Evolutionary conservation across 1,140 invertebrate species (phyloP), one percentile per base, ranked within the genome.

Genomic region (Diabrotica virgifera): DNA sequence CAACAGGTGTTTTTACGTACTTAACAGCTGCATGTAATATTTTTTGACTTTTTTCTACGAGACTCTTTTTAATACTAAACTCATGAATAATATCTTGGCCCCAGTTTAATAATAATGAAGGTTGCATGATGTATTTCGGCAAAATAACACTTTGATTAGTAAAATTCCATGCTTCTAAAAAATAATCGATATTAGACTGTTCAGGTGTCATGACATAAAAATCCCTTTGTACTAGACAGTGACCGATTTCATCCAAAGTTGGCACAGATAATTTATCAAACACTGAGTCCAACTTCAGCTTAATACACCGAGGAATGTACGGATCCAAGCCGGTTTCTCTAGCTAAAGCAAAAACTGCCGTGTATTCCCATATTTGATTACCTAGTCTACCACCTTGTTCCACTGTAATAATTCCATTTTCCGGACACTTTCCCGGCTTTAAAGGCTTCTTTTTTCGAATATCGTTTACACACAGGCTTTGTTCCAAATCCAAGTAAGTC

Each of bases 361-460:
- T 85, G 65, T 87, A 87, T 64, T 87, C 85, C 82, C 85, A 87
- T 73, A 88, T 87, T 70, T 86, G 85, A 74, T 88, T 87, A 51
- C 86, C 88, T 58, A 89, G 70, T 60, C 85, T 75, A 35, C 60
- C 60, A 10, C 60, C 84, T 76, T 85, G 81, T 40, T 80, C 79
- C 37, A 82, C 81, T 0, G 84, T 86, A 8, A 86, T 82, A 40
- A 86, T 85, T 52, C 85, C 85, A 67, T 83, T 80, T 12, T 79
- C 80, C 0, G 82, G 82, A 74, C 83, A 85, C 5, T 78, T 68
- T 36, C 62, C 67, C 46, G 67, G 81, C 81, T 46, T 85, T 81
- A 62, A 85, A 80, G 63, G 68, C 53, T 69, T 71, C 40, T 79
- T 76, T 57, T 77, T 80, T 63, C 80, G 81, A 36, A 83, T 70